Percentiles rank a stretch among this genome's conserved stretches.
phyloP scores from a whole-genome alignment of 1,140 invertebrate genomes.

The Drosophila littoralis region DNA sequence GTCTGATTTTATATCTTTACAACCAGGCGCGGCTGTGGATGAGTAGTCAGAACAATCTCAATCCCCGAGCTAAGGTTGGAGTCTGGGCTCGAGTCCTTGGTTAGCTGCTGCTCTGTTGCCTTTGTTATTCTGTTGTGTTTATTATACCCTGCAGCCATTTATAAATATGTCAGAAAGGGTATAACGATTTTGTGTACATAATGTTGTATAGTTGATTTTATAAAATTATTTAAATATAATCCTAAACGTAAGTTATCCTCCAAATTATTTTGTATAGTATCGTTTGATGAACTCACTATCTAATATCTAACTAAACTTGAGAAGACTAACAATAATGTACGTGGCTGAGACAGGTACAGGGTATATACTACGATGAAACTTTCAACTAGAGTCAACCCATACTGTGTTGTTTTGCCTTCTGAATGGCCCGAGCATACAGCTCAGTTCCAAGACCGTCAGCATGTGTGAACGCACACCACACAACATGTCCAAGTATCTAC shows the following conservation, averaged over 20 bases:
- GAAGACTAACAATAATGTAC: no score
- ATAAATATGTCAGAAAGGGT: neutral
- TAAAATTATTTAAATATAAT: no score
- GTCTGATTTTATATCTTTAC: slow-evolving; percentile 82
- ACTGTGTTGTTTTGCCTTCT: slow-evolving; percentile 55
- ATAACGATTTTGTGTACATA: neutral
- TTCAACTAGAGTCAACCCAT: neutral
- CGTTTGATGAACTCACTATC: no score
- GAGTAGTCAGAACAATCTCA: slow-evolving; percentile 45
- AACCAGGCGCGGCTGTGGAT: slow-evolving; percentile 72
- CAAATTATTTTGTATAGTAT: no score
- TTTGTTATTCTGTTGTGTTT: slow-evolving; percentile 22
- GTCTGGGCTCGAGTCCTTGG: slow-evolving; percentile 18
- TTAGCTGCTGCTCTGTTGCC: slow-evolving; percentile 11
- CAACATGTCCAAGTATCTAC: slow-evolving; percentile 28
- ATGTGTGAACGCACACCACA: slow-evolving; percentile 23
- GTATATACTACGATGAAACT: no score
- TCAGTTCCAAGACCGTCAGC: slow-evolving; percentile 27
- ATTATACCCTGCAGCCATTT: neutral
- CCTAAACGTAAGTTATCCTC: no score
- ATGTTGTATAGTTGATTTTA: no score
- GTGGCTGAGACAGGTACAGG: no score
- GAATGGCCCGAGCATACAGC: slow-evolving; percentile 27
- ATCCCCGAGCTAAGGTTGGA: neutral
- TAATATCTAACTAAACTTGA: no score